phyloP scores from a whole-genome alignment of 2,888 invertebrate genomes.

The Parnassius glacialis region DNA sequence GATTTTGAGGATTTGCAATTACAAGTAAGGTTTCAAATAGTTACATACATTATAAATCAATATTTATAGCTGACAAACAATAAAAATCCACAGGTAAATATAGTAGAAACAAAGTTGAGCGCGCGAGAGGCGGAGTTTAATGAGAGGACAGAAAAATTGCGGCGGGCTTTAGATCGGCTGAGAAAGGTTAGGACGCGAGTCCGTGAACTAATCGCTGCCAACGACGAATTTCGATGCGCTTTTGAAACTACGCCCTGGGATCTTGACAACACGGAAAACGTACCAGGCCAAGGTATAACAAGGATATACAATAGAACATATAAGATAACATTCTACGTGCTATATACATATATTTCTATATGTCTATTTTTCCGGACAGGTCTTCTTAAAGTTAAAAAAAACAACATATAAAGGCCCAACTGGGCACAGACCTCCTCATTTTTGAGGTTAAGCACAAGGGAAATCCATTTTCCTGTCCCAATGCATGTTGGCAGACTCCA shows the following conservation, averaged over 20 bases:
- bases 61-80: background rate
- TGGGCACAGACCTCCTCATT: no score
- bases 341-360: no score
- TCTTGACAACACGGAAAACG: slow-evolving; percentile 30
- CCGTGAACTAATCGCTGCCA: slow-evolving; percentile 50
- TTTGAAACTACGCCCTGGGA: slow-evolving; percentile 39
- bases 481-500: no score
- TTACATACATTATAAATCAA: background rate
- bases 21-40: slow-evolving; percentile 45
- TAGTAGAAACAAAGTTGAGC: slow-evolving; percentile 61
- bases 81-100: slow-evolving; percentile 45
- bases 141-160: slow-evolving; percentile 51
- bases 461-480: no score
- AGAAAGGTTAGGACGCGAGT: slow-evolving; percentile 52
- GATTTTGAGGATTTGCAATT: slow-evolving; percentile 64
- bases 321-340: no score
- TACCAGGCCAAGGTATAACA: slow-evolving; percentile 44
- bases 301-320: no score
- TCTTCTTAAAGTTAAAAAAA: no score
- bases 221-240: slow-evolving; percentile 45
- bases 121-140: slow-evolving; percentile 56
- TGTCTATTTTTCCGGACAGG: no score
- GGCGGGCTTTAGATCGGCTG: slow-evolving; percentile 48
- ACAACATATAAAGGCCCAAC: no score
- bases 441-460: no score